A percentile compares a stretch with the other conserved stretches of the same genome.
Evolutionary conservation across 2,888 invertebrate genomes (phyloP).

Genomic region (Cosmia trapezina): DNA sequence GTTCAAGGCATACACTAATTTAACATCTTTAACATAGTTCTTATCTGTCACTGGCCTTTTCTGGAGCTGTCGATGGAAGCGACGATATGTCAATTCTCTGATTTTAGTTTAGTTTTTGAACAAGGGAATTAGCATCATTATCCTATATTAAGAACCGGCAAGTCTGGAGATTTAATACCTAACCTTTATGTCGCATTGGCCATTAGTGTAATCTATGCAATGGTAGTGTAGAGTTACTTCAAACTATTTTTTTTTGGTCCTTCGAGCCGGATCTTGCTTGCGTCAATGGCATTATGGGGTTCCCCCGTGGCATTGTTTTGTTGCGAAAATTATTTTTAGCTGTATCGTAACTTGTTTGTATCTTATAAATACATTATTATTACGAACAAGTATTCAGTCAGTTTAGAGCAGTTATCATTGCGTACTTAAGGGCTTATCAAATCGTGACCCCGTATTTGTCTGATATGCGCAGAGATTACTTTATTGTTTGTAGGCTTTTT

Average conservation of each 20-base stretch:
- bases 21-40: background rate
- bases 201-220: background rate
- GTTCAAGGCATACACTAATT: background rate
- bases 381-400: background rate
- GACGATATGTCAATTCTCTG: background rate
- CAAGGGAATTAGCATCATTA: background rate
- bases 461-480: constrained; percentile 15
- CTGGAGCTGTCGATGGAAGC: background rate
- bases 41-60: background rate
- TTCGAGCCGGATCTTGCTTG: constrained; percentile 22
- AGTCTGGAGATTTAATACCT: background rate
- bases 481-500: constrained; percentile 3
- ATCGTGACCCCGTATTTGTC: constrained; percentile 24
- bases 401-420: constrained; percentile 14
- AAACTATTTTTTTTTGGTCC: constrained; percentile 19
- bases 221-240: background rate
- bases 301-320: constrained; percentile 26
- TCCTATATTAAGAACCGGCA: background rate
- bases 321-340: constrained; percentile 23
- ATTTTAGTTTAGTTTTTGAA: background rate
- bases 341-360: constrained; percentile 6
- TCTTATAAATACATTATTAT: constrained; percentile 27
- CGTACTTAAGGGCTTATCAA: constrained; percentile 17
- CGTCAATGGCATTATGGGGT: constrained; percentile 37
- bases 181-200: background rate